Evolutionary conservation across 2,888 invertebrate species (phyloP).

Genomic region (Mechanitis mazaeus): DNA sequence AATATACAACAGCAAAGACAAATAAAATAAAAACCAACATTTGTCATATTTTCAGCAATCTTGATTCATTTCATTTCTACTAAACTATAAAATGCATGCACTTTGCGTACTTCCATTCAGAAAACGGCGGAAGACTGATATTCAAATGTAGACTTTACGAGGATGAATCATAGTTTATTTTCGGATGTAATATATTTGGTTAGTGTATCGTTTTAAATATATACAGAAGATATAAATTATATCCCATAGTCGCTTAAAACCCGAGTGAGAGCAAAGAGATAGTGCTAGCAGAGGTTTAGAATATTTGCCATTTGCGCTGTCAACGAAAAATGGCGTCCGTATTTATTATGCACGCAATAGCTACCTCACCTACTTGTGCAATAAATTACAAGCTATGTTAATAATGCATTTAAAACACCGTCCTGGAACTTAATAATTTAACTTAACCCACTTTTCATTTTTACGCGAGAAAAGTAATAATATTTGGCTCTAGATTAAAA

Average conservation of each 20-base stretch:
- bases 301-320: conserved; percentile 42
- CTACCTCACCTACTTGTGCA: conserved; percentile 23
- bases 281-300: conserved; percentile 38
- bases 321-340: conserved; percentile 37
- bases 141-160: conserved; percentile 17
- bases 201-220: conserved; percentile 35
- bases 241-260: conserved; percentile 40
- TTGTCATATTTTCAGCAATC: conserved; percentile 38
- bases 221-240: conserved; percentile 41
- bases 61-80: conserved; percentile 40
- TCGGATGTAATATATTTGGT: conserved; percentile 11
- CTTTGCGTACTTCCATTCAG: conserved; percentile 33
- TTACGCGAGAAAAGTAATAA: no score
- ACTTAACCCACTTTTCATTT: not conserved
- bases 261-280: conserved; percentile 41
- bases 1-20: conserved; percentile 6
- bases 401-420: not conserved
- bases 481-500: no score
- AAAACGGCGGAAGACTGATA: conserved; percentile 16
- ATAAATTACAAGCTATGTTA: conserved; percentile 21
- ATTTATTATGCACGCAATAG: conserved; percentile 33
- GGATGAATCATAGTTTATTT: conserved; percentile 18
- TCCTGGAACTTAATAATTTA: not conserved
- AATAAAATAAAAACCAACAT: conserved; percentile 30
- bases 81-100: conserved; percentile 44